Conservation (phyloP, 2,888 invertebrate species). For the Patella depressa region DNA sequence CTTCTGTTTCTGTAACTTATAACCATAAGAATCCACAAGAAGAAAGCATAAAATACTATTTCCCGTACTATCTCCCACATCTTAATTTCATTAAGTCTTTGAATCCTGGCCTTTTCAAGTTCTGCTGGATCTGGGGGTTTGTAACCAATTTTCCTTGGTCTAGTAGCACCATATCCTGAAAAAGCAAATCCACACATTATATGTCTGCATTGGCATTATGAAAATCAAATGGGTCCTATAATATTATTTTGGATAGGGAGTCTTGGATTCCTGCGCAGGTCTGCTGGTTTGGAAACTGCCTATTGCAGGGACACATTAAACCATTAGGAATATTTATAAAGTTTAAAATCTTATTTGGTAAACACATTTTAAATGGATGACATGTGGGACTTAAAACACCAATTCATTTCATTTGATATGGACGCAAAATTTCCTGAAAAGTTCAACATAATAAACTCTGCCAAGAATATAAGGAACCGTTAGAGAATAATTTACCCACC, state of each 20-base stretch:
- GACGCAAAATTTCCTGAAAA: too few species aligned
- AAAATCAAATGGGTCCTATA: background rate
- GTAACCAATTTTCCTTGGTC: slow-evolving; percentile 61
- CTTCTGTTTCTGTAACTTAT: slow-evolving; percentile 72
- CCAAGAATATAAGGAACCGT: too few species aligned
- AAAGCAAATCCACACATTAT: background rate
- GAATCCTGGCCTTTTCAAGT: slow-evolving; percentile 66
- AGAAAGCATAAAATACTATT: slow-evolving; percentile 71
- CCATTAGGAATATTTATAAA: background rate
- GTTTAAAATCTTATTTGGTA: background rate
- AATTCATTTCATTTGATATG: too few species aligned
- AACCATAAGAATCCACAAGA: slow-evolving; percentile 72
- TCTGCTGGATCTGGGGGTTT: slow-evolving; percentile 67
- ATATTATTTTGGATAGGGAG: background rate
- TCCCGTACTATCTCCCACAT: slow-evolving; percentile 72
- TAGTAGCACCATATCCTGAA: slow-evolving; percentile 49
- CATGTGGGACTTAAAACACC: too few species aligned
- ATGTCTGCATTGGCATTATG: background rate
- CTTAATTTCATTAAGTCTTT: slow-evolving; percentile 71
- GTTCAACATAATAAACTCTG: too few species aligned
- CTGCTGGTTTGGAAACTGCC: too few species aligned
- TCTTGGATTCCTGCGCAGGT: background rate
- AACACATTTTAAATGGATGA: too few species aligned
- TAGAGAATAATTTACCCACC: slow-evolving; percentile 21
- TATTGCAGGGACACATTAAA: background rate